Base-by-base conservation (phyloP, 2,888 invertebrate species). In the Prosopocoilus inquinatus region DNA sequence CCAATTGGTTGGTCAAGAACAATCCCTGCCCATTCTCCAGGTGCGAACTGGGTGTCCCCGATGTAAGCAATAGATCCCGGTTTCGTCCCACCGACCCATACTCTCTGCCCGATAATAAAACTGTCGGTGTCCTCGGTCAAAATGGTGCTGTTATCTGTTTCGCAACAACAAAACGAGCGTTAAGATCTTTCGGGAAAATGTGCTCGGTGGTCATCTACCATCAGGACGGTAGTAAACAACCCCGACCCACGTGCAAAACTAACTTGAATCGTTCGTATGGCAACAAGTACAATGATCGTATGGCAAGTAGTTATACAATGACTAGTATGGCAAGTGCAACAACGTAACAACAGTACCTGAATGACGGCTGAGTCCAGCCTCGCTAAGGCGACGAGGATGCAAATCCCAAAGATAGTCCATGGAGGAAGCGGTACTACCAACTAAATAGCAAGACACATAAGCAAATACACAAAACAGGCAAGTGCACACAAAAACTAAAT, bases 1-100 rank as follows among this genome's bases (percentile, higher is more conserved):
- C 97, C 98, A 70, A 93, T 89, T 38, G 95, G 87, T 66, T 96
- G 94, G 77, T 97, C 97, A 64, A 99, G 85, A 58, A 95, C 97
- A 57, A 99, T 88, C 47, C 97, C 98, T 47, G 96, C 97, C 97
- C 97, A 99, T 64, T 97, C 94, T 57, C 98, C 98, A 13, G 95
- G 94, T 11, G 96, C 97, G 80, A 98, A 97, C 76, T 96, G 93
- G 49, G 96, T 95, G 72, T 94, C 94, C 32, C 97, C 95, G 53
- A 96, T 89, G 77, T 91, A 97, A 38, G 95, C 93, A 66, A 98
- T 92, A 72, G 89, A 88, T 34, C 96, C 97, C 2, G 94, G 87
- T 74, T 96, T 96, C 50, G 87, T 85, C 53, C 94, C 94, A 67
- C 93, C 91, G 60, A 96, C 95, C 91, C 91, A 97, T 64, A 97